These are phyloP conservation scores for Myocastor coypus DNA, from an alignment of 2,113 vertebrate genomes.

Conservation along the genomic window DNA sequence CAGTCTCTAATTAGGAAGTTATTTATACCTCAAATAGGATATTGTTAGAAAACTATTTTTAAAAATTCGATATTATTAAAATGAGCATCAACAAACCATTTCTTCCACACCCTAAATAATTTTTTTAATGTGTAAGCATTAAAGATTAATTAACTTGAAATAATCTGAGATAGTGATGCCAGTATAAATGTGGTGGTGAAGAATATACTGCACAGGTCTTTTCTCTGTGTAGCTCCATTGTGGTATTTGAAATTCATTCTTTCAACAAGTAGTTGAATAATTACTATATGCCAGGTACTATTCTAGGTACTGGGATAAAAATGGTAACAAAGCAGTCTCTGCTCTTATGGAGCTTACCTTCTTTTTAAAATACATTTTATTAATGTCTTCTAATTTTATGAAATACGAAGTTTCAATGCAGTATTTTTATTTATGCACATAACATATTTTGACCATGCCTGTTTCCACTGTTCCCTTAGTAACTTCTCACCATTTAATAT, in stretches of 20 bases:
- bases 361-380: not conserved
- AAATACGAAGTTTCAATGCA: not conserved
- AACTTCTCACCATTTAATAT: not conserved
- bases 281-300: not conserved
- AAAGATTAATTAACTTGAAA: conserved; percentile 1
- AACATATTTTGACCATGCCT: not conserved
- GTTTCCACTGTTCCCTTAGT: not conserved
- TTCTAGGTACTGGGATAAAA: conserved; percentile 24
- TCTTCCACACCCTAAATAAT: not conserved
- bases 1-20: not conserved
- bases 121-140: not conserved
- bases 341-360: not conserved
- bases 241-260: conserved; percentile 24
- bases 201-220: not conserved
- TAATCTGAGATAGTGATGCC: not conserved
- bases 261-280: conserved; percentile 35
- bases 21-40: not conserved
- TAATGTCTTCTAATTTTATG: not conserved
- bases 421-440: not conserved
- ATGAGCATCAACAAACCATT: not conserved
- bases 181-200: not conserved
- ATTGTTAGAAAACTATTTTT: not conserved
- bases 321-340: not conserved
- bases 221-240: not conserved
- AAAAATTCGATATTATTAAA: not conserved